Evolutionary conservation across 2,888 invertebrate species (phyloP), one percentile per base, ranked within the genome.

Genomic region (Phaedon cochleariae): DNA sequence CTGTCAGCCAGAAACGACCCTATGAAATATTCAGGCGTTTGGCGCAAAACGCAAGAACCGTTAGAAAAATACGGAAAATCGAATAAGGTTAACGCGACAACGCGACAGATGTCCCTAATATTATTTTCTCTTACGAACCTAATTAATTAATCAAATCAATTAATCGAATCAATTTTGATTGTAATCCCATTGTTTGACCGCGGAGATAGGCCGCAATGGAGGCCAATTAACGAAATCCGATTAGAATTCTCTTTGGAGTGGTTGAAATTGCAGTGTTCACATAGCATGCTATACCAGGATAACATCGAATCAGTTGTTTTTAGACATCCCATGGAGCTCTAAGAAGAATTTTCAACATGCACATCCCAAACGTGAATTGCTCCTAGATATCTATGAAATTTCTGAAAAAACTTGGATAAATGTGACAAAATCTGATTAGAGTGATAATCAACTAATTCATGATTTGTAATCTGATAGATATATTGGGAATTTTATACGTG

Each of bases 181-280:
- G 69, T 70, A 73, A 70, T 70, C 73, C 67, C 62, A 70, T 66
- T 72, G 66, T 74, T 70, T 69, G 72, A 72, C 74, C 71, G 65
- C 64, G 65, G 65, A 62, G 58, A 55, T 65, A 59, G 68, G 59
- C 63, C 65, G 64, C 71, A 71, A 74, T 72, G 68, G 73, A 73
- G 68, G 73, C 67, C 74, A 73, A 76, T 76, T 76, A 74, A 73
- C 69, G 63, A 70, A 74, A 75, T 75, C 74, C 69, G 72, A 74
- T 75, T 74, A 73, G 70, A 64, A 70, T 67, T 62, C 70, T 70
- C 73, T 74, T 68, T 65, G 61, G 53, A 59, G 54, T 37, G 45
- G 55, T 62, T 26, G 21, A 58, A 64, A 58, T 61, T 58, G 41
- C 61, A 48, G 29, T 45, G 61, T 53, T 51, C 55, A 52, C 37